Evolutionary conservation across 2,113 vertebrate genomes (phyloP), one percentile per base, ranked within the genome.

Genomic region (Epinephelus cyanopodus): DNA sequence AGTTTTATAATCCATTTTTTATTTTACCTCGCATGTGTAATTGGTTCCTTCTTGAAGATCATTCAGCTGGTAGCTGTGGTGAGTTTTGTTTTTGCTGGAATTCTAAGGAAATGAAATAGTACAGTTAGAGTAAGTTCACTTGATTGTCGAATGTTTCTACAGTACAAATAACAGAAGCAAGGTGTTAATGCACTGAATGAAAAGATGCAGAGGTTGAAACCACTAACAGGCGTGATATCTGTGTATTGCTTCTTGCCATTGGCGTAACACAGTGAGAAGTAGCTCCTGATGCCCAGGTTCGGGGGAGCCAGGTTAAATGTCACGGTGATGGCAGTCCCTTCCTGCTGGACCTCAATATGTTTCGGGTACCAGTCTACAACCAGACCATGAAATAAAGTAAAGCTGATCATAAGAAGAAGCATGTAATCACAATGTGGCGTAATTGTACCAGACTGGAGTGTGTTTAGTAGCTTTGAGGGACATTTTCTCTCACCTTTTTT

Each of bases 241-340:
- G 53, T 90, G 83, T 93, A 93, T 48, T 67, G 95, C 53, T 77
- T 93, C 23, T 53, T 63, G 7, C 90, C 89, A 0, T 92, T 87
- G 53, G 90, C 87, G 1, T 86, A 93, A 39, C 95, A 96, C 70
- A 82, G 56, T 0, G 86, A 95, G 69, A 96, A 96, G 87, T 96
- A 96, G 53, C 84, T 90, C 18, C 15, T 86, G 81, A 96, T 93
- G 48, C 81, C 92, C 33, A 96, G 82, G 58, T 81, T 80, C 21
- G 92, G 80, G 6, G 95, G 95, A 21, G 95, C 95, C 63, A 96
- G 89, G 90, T 95, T 95, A 79, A 96, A 96, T 27, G 95, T 95
- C 84, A 96, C 94, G 5, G 58, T 84, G 70, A 94, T 45, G n/a
- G 79, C 74, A 0, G 12, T 52, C 17, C 89, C 93, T 12, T 94